Conservation (phyloP, 1,140 invertebrate species). For the Drosophila persimilis region DNA sequence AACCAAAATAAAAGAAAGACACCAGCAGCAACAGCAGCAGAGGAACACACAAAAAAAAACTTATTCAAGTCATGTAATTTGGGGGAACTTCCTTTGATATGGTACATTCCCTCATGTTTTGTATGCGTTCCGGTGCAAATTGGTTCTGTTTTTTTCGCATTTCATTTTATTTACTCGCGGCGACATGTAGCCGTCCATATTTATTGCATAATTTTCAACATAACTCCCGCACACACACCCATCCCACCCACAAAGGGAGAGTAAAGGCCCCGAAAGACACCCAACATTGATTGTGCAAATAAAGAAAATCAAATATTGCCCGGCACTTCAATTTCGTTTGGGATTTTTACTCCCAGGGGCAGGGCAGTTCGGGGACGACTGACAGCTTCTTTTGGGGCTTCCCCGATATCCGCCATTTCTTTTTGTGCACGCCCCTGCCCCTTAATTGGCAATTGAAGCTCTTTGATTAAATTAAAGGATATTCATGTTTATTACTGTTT, state of each 20-base stretch:
- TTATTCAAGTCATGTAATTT: no score
- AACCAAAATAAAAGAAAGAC: conserved; percentile 11
- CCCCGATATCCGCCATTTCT: not conserved
- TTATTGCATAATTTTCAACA: conserved; percentile 63
- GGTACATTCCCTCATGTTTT: conserved; percentile 45
- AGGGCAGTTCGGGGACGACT: not conserved
- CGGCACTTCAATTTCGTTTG: conserved; percentile 25
- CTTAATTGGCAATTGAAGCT: not conserved
- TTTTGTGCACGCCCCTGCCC: not conserved
- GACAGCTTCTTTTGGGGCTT: conserved; percentile 10
- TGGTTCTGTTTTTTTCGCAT: conserved; percentile 31
- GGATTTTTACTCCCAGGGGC: conserved; percentile 16
- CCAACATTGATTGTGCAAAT: conserved; percentile 32
- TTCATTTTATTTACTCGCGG: conserved; percentile 48
- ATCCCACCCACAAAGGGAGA: no score
- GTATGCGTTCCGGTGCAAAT: conserved; percentile 43
- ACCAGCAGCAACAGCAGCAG: conserved; percentile 5
- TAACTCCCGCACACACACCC: not conserved
- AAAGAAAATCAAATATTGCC: conserved; percentile 33
- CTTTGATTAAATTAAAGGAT: conserved; percentile 7
- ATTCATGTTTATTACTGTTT: not conserved
- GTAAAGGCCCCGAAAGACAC: no score
- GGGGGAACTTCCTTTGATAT: conserved; percentile 45
- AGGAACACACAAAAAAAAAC: conserved; percentile 24
- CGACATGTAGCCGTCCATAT: conserved; percentile 45